Conservation (phyloP, 2,888 invertebrate genomes). For the Acanthosepion esculentum region DNA sequence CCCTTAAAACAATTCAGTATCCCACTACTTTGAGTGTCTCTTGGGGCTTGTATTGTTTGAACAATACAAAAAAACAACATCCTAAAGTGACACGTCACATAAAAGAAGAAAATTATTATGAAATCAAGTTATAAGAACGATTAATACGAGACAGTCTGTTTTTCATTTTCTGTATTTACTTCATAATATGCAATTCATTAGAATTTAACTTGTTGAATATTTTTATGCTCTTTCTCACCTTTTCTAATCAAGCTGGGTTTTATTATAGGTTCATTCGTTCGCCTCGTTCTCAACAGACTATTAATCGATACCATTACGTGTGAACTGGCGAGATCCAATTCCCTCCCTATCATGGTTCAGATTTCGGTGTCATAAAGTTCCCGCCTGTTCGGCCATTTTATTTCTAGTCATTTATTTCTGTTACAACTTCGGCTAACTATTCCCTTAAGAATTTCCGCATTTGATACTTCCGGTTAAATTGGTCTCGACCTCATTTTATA, state of each 20-base stretch:
- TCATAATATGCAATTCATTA: too few species aligned
- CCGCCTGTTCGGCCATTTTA: background rate
- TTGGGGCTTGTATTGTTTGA: too few species aligned
- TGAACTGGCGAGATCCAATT: background rate
- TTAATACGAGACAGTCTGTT: too few species aligned
- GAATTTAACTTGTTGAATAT: background rate
- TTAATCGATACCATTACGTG: background rate
- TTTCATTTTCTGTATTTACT: too few species aligned
- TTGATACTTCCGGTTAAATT: background rate
- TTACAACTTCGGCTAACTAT: background rate
- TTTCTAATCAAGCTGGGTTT: background rate
- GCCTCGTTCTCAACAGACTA: background rate
- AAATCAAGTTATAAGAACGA: too few species aligned
- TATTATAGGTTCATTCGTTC: background rate
- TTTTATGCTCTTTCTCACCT: background rate
- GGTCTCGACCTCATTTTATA: background rate
- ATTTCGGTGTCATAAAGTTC: background rate
- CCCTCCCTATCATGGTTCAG: background rate
- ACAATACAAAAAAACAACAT: too few species aligned
- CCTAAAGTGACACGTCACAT: too few species aligned
- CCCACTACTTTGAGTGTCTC: too few species aligned
- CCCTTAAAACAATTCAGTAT: too few species aligned
- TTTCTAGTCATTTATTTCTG: constrained; percentile 17
- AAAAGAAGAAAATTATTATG: too few species aligned
- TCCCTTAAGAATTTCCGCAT: background rate